Conservation (phyloP, 1,140 invertebrate species). For the Pseudomyrmex dendroicus region DNA sequence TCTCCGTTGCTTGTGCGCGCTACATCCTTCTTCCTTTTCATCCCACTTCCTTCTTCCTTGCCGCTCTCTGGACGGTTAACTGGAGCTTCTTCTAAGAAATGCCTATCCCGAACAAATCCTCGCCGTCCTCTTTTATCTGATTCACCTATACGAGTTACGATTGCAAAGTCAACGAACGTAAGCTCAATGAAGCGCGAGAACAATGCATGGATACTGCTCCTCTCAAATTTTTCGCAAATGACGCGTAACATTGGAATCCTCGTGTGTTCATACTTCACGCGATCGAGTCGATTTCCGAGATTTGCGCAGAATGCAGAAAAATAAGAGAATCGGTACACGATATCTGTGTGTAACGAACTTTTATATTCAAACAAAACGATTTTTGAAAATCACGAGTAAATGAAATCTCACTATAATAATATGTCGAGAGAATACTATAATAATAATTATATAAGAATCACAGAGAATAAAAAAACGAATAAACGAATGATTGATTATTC, state of each 20-base stretch:
- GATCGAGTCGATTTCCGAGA: background rate
- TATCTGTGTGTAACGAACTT: background rate
- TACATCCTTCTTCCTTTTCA: background rate
- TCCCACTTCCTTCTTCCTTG: too few species aligned
- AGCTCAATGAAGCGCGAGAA: background rate
- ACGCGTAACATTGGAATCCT: background rate
- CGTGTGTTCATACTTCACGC: background rate
- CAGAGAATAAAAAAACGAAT: background rate
- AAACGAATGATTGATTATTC: constrained; percentile 30
- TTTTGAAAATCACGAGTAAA: too few species aligned
- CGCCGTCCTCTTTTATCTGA: constrained; percentile 13
- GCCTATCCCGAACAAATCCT: constrained; percentile 2
- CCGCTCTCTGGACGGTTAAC: constrained; percentile 2
- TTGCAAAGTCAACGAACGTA: background rate
- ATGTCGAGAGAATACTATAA: too few species aligned
- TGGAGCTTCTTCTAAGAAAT: constrained; percentile 2
- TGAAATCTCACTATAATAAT: too few species aligned
- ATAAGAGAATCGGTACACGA: background rate
- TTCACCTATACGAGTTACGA: background rate
- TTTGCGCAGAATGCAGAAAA: background rate
- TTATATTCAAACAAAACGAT: background rate
- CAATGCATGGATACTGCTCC: background rate
- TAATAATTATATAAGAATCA: too few species aligned
- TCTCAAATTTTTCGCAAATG: constrained; percentile 1
- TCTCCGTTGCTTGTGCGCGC: background rate